Evolutionary conservation across 1,140 invertebrate genomes (phyloP), one percentile per base, ranked within the genome.

Genomic region (Pollicipes pollicipes): DNA sequence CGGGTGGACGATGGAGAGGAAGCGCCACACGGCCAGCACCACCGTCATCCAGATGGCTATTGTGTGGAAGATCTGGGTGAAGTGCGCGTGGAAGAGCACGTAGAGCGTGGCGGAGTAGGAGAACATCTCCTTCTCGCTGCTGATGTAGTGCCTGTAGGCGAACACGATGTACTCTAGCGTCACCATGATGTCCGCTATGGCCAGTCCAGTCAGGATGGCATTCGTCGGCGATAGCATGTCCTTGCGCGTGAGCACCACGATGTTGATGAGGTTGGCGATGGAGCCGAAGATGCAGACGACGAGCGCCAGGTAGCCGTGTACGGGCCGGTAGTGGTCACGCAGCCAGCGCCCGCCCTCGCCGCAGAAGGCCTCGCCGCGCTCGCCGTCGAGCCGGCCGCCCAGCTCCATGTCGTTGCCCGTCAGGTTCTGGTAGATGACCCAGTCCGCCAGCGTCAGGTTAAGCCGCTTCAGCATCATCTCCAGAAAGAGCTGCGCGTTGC

Each of bases 81-180:
- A 83, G 73, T 82, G 77, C 13, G 80, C 78, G 69, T 79, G 77
- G 72, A 80, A 77, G 26, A 78, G 72, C 68, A 77, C 75, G 71
- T 75, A 81, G 10, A 77, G 75, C 0, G 80, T 76, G 76, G 78
- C 78, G 0, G 70, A 72, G 73, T 80, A 81, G 28, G 74, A 74
- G 68, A 75, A 77, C 28, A 73, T 72, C 27, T 76, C 70, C 63
- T 76, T 73, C 13, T 70, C 69, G 26, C 71, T 72, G 31, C 73
- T 72, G 70, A 90, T 80, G 76, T 90, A 89, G 73, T 85, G 85
- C 76, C 92, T 90, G 66, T 87, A 82, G 0, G 88, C 86, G 77
- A 90, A 95, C 0, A 90, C 89, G 69, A 91, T 85, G 76, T 94
- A 95, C 73, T 91, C 90, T 30, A 89, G 77, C 90, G 94, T 94